phyloP scores from a whole-genome alignment of 2,888 invertebrate species.

The Patella ulyssiponensis region DNA sequence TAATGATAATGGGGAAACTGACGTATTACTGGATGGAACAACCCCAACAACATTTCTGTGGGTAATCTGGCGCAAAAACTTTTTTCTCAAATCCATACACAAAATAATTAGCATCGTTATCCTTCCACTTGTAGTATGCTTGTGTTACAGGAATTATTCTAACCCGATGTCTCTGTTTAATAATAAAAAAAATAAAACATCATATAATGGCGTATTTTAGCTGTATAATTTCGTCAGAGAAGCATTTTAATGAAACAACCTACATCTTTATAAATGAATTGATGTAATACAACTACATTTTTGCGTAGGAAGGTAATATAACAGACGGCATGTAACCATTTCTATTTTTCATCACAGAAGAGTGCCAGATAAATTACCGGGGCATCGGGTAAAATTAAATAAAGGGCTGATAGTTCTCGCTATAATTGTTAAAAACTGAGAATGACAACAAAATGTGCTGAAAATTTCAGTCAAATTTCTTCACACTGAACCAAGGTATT shows the following conservation, averaged over 20 bases:
- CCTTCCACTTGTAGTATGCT: constrained; percentile 67
- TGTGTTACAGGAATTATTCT: constrained; percentile 70
- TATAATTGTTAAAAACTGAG: no score
- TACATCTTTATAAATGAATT: no score
- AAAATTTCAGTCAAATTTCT: no score
- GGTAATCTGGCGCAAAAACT: constrained; percentile 70
- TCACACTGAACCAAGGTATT: no score
- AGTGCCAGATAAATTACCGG: no score
- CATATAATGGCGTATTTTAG: background rate
- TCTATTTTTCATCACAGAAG: no score
- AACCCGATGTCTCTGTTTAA: constrained; percentile 68
- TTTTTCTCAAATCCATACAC: constrained; percentile 71
- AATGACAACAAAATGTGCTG: no score
- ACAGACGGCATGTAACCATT: no score
- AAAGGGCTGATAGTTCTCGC: no score
- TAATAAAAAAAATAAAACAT: constrained; percentile 13
- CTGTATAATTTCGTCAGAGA: background rate
- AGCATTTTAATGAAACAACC: background rate
- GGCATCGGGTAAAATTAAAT: no score
- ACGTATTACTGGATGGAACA: constrained; percentile 54
- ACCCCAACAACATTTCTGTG: constrained; percentile 71
- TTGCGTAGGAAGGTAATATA: no score
- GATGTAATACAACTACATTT: no score
- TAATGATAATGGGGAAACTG: background rate
- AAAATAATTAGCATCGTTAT: constrained; percentile 57